Percentiles rank a stretch among this genome's conserved stretches.
These are phyloP conservation scores for Parascotia fuliginaria DNA, from an alignment of 2,888 invertebrate species.

Conservation along the genomic window DNA sequence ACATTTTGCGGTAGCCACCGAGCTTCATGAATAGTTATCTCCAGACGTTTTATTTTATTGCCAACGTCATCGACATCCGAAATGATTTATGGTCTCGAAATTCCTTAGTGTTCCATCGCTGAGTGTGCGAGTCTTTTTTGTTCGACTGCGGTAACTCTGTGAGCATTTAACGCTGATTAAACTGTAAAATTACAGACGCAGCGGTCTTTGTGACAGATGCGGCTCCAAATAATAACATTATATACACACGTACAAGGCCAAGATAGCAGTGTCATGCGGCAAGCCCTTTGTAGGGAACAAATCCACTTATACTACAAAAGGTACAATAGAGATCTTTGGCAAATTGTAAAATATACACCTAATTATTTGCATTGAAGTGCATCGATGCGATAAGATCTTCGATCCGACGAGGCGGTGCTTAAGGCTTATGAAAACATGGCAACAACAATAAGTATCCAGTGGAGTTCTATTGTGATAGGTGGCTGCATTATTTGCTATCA, in stretches of 20 bases:
- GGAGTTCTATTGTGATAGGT: constrained; percentile 65
- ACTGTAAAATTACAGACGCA: constrained; percentile 84
- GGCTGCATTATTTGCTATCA: constrained; percentile 45
- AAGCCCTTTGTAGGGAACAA: constrained; percentile 67
- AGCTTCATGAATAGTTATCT: constrained; percentile 49
- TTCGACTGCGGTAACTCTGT: constrained; percentile 71
- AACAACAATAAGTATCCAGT: constrained; percentile 64
- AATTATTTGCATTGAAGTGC: constrained; percentile 81
- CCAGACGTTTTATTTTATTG: constrained; percentile 48
- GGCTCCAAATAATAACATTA: constrained; percentile 83
- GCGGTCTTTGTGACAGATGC: constrained; percentile 83
- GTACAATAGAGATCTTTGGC: constrained; percentile 79
- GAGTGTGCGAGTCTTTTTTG: constrained; percentile 62
- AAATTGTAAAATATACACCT: constrained; percentile 84
- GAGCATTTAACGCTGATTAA: constrained; percentile 85
- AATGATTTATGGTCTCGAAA: constrained; percentile 76
- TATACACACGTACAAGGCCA: constrained; percentile 67
- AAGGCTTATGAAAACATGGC: constrained; percentile 79
- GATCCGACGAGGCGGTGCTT: constrained; percentile 71
- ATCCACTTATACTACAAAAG: constrained; percentile 82
- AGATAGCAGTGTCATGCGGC: constrained; percentile 77
- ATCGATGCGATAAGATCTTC: constrained; percentile 71
- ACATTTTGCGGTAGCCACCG: constrained; percentile 11
- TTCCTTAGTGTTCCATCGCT: constrained; percentile 61
- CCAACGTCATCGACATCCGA: constrained; percentile 65